Evolutionary conservation across 2,113 vertebrate species (phyloP).

Genomic region (Hemiprocne comata): DNA sequence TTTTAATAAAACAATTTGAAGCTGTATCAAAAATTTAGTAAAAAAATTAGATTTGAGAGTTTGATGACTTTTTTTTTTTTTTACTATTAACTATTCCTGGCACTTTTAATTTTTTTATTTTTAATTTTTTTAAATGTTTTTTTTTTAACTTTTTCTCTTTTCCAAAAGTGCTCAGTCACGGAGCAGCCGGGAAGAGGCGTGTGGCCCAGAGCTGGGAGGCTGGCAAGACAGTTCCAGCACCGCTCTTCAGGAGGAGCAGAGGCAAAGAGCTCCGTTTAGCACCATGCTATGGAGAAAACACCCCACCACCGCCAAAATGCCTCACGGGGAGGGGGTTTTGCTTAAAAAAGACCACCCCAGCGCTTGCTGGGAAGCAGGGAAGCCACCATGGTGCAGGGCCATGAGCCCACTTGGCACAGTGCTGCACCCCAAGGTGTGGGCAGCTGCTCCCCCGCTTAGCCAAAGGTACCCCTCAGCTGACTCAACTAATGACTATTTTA

Average conservation of each 20-base stretch:
- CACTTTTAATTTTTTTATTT: neutral
- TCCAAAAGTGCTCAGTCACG: neutral
- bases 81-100: slow-evolving; percentile 70
- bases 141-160: neutral
- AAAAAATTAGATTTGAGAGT: slow-evolving; percentile 85
- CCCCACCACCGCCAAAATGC: slow-evolving; percentile 76
- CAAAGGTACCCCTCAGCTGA: slow-evolving; percentile 37
- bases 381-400: neutral
- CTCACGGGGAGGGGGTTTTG: neutral
- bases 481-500: slow-evolving; percentile 59
- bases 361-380: slow-evolving; percentile 2
- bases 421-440: neutral
- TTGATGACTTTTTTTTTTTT: slow-evolving; percentile 53
- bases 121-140: neutral
- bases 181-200: neutral
- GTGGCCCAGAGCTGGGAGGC: neutral
- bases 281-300: slow-evolving; percentile 75
- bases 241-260: neutral
- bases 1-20: slow-evolving; percentile 88
- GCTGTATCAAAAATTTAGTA: slow-evolving; percentile 90
- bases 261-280: slow-evolving; percentile 49
- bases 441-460: neutral
- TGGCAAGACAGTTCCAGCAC: slow-evolving; percentile 36
- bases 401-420: fast-evolving
- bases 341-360: slow-evolving; percentile 29